Base-by-base conservation (phyloP, 2,797 vertebrate species). In the Psittacula echo region DNA sequence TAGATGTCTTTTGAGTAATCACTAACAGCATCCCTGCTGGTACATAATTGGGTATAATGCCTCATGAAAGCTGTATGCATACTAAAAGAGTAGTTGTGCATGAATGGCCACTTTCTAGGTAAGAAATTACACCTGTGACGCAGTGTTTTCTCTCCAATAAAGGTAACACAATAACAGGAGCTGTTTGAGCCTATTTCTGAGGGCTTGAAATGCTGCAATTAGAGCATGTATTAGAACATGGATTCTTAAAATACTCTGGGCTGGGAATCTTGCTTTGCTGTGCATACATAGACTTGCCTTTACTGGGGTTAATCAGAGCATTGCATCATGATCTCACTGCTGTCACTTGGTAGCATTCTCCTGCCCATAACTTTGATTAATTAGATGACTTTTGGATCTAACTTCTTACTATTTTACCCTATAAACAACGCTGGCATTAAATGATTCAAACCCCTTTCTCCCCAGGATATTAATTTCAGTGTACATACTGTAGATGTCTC, bases 391-490 rank as follows among this genome's bases (percentile, higher is more conserved):
- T 90, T 62, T 7, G 89, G 39, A 29, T 64, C 65, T 67, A 62
- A 48, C 17, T 71, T 75, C 39, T 48, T 95, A 50, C 60, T 18
- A 3, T 30, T 93, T 89, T 80, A 97, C 60, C 70, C 93, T 77
- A 42, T 96, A 62, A 70, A 26, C 56, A 93, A 89, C 92, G 64
- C 24, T 6, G 24, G 53, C 41, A 87, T 85, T 87, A 37, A 29
- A 48, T 67, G 27, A n/a, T 65, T 92, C 85, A 91, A 77, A 89
- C 71, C 13, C 13, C 20, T 80, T 50, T 19, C 56, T 87, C 72
- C 89, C 32, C 58, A 32, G 81, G 72, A 39, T 81, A 82, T 94
- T 95, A 62, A 90, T 96, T 86, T 71, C 56, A 41, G 21, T 84
- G 80, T 58, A 44, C 7, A 10, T 90, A 67, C 71, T 62, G 54